Evolutionary conservation across 2,888 invertebrate species (phyloP), one percentile per base, ranked within the genome.

Genomic region (Allacma fusca): DNA sequence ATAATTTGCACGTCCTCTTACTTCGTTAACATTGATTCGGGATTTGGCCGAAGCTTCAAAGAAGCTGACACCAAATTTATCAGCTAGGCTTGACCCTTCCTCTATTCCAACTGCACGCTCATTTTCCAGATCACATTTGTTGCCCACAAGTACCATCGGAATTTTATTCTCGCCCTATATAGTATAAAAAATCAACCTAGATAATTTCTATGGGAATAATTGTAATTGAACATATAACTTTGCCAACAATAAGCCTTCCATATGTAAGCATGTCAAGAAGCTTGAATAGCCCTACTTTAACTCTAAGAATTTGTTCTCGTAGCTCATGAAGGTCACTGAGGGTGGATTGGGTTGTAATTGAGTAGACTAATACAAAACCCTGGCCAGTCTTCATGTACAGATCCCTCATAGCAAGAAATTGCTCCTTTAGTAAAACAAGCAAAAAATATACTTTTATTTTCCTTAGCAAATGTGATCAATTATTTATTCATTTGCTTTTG

Each of bases 41-140:
- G 98, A 97, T 92, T 99, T 99, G 89, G 99, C 99, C 87, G 98
- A 99, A 87, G 99, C 98, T 91, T 99, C 99, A 92, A 99, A 94
- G 89, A 99, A 99, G 88, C 97, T 96, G 91, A 98, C 98, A 91
- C 94, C 96, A 90, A 98, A 99, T 89, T 94, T 93, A 87, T 95
- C 93, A 86, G 99, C 96, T 87, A 99, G 91, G 89, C 94, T 95
- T 86, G 92, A 92, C 85, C 98, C 98, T 89, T 98, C 96, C 88
- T 99, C 98, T 89, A 98, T 99, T 85, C 98, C 98, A 79, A 99
- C 99, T 85, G 98, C 98, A 88, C 99, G 92, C 88, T 99, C 98
- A 86, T 98, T 98, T 88, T 99, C 99, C 89, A 99, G 91, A 91
- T 99, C 99, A 90, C 98, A 99, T 90, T 99, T 99, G 91, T 99